Base-by-base conservation (phyloP, 2,113 vertebrate genomes). In the Anolis carolinensis region DNA sequence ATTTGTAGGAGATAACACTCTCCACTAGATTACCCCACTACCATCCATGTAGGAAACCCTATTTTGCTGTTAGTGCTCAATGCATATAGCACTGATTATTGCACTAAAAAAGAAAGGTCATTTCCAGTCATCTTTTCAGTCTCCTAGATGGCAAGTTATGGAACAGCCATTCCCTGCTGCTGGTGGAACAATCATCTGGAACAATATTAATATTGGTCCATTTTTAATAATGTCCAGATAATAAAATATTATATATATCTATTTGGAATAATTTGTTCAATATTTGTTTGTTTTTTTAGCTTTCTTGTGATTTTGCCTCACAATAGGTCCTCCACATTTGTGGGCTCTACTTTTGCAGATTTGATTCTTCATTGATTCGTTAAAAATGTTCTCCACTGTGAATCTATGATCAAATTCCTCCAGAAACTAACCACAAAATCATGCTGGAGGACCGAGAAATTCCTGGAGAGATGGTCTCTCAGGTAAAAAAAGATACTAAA, bases 221-320 rank as follows among this genome's bases (percentile, higher is more conserved):
- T 88, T 84, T 81, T 74, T 88, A 84, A 89, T 44, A 77, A 89
- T 87, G 74, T 68, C 68, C 82, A 87, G 78, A 85, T 89, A 83
- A 1, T 71, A 36, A 76, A 83, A 86, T 79, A 75, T 68, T 86
- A 86, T n/a, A n/a, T n/a, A n/a, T 52, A 79, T 62, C 16, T 86
- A 75, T 88, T 86, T 80, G 86, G 75, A 93, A 73, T 82, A 87
- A 91, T 92, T 87, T 91, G 81, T 90, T 92, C 79, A 89, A 86
- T 67, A 62, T 6, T 55, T 68, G 44, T 81, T 82, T 85, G 25
- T 9, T 65, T 23, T 25, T 65, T 25, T 63, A 21, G 10, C 5
- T 63, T 63, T 63, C 10, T 23, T 65, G 6, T 65, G 21, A 23
- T 65, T 70, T 75, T 90, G 85, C 79, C 89, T 89, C 32, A 84